These are phyloP conservation scores for Spatulosminthurus flaviceps DNA, from an alignment of 2,888 invertebrate genomes.

Conservation along the genomic window DNA sequence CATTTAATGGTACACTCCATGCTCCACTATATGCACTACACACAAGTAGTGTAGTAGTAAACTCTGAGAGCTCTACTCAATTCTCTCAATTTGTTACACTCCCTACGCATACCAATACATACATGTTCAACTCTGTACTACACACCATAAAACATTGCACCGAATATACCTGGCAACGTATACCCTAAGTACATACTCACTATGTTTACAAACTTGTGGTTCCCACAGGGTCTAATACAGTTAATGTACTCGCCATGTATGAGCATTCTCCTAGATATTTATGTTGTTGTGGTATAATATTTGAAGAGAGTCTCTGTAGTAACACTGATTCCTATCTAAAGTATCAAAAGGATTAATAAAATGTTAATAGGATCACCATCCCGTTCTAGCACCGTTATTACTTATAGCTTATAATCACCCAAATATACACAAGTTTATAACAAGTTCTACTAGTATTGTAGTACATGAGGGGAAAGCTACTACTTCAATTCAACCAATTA, in stretches of 20 bases:
- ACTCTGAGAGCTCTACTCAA: background rate
- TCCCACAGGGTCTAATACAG: too few relatives aligned
- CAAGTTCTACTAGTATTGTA: background rate
- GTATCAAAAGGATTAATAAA: conserved; percentile 45
- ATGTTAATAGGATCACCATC: conserved; percentile 46
- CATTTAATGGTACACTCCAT: conserved; percentile 3
- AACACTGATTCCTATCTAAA: background rate
- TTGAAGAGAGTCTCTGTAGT: background rate
- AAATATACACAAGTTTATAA: background rate
- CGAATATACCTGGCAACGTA: too few relatives aligned
- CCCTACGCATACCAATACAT: too few relatives aligned
- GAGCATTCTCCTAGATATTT: too few relatives aligned
- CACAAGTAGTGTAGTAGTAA: background rate
- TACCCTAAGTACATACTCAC: too few relatives aligned
- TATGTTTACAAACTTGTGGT: too few relatives aligned
- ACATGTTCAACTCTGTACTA: too few relatives aligned
- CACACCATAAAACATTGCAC: too few relatives aligned
- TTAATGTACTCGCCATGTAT: too few relatives aligned
- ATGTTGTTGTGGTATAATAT: too few relatives aligned
- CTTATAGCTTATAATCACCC: background rate
- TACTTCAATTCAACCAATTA: background rate
- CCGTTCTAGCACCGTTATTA: background rate
- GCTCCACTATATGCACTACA: background rate
- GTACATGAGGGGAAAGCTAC: too few relatives aligned
- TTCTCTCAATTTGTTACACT: too few relatives aligned